Evolutionary conservation across 2,113 vertebrate species (phyloP).

Genomic region (Brachyistius frenatus): DNA sequence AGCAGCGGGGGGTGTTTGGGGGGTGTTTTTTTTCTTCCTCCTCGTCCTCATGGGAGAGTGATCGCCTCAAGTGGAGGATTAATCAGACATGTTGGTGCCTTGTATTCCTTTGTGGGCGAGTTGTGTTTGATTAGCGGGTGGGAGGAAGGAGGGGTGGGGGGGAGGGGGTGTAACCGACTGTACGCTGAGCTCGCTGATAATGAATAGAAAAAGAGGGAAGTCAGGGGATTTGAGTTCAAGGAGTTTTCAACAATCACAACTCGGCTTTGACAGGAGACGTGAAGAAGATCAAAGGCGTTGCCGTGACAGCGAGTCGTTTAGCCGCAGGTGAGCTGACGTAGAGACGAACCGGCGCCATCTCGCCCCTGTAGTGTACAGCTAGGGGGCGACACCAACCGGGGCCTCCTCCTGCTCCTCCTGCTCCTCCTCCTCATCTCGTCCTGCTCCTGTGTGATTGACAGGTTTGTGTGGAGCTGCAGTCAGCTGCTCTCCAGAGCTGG

Average conservation of each 20-base stretch:
- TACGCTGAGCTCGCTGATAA: constrained; percentile 48
- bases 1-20: neutral
- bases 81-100: constrained; percentile 69
- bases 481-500: constrained; percentile 73
- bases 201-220: constrained; percentile 2
- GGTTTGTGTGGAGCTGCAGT: constrained; percentile 74
- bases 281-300: constrained; percentile 42
- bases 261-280: constrained; percentile 27
- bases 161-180: constrained; percentile 53
- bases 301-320: constrained; percentile 35
- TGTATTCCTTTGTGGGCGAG: constrained; percentile 68
- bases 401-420: constrained; percentile 47
- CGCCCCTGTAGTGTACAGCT: constrained; percentile 24
- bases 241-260: constrained; percentile 41
- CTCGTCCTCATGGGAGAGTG: constrained; percentile 57
- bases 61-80: constrained; percentile 71
- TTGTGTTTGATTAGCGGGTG: constrained; percentile 70
- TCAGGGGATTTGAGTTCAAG: constrained; percentile 50
- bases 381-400: constrained; percentile 24
- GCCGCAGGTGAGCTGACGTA: constrained; percentile 37
- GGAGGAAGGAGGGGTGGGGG: constrained; percentile 49
- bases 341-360: constrained; percentile 8
- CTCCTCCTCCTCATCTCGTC: constrained; percentile 35
- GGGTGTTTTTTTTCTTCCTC: neutral
- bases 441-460: constrained; percentile 72